phyloP scores from a whole-genome alignment of 2,113 vertebrate genomes.

The Ceyx cyanopectus region DNA sequence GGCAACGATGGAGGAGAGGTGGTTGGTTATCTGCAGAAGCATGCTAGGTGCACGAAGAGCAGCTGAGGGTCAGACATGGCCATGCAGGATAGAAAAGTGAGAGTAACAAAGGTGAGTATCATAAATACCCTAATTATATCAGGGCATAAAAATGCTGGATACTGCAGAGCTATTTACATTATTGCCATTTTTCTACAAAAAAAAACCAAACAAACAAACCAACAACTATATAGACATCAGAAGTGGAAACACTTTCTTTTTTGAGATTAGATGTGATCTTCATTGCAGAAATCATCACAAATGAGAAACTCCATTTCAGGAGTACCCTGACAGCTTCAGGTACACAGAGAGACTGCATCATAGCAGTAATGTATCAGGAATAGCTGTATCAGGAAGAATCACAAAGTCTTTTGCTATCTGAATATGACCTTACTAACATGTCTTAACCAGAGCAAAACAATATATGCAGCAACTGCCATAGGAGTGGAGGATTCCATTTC shows the following conservation, averaged over 20 bases:
- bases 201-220: neutral
- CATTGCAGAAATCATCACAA: neutral
- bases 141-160: neutral
- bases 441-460: neutral
- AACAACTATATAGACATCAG: neutral
- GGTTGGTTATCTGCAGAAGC: neutral
- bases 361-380: no score
- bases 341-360: neutral
- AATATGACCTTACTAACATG: neutral
- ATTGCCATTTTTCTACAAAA: neutral
- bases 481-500: neutral
- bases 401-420: neutral
- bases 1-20: neutral
- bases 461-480: neutral
- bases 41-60: neutral
- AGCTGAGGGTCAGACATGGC: neutral
- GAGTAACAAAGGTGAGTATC: neutral
- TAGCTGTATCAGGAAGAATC: neutral
- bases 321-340: neutral
- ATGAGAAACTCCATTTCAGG: neutral
- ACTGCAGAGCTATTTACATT: neutral
- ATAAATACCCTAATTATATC: neutral
- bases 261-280: neutral
- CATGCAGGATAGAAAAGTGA: neutral
- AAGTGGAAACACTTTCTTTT: neutral